Evolutionary conservation across 2,113 vertebrate genomes (phyloP).

Genomic region (Oreamnos americanus): DNA sequence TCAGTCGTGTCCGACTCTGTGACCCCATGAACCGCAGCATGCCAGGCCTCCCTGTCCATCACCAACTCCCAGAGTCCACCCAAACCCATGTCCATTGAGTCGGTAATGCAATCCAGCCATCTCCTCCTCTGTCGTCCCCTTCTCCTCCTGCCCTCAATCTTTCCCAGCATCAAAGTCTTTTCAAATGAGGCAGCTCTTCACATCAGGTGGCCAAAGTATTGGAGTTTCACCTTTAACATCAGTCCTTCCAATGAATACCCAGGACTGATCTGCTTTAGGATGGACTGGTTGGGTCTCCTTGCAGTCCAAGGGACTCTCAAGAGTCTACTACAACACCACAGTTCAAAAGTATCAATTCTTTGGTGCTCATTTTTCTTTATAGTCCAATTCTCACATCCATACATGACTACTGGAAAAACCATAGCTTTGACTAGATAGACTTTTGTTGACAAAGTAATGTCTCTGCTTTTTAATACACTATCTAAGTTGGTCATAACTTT

Average conservation of each 20-base stretch:
- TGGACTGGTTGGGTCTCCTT: neutral
- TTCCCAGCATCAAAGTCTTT: neutral
- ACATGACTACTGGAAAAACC: neutral
- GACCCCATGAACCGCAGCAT: neutral
- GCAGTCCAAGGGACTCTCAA: neutral
- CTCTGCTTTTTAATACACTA: neutral
- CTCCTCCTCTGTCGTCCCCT: neutral
- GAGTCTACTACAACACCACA: neutral
- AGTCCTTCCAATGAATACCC: neutral
- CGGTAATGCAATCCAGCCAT: neutral
- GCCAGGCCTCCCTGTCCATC: neutral
- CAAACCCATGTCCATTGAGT: neutral
- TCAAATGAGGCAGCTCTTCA: neutral
- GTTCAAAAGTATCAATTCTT: neutral
- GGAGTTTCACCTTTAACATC: neutral
- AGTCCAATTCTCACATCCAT: neutral
- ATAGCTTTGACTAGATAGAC: neutral
- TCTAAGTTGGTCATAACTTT: neutral
- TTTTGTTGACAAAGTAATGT: neutral
- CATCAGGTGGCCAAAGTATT: neutral
- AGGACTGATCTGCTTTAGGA: neutral
- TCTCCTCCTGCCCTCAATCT: neutral
- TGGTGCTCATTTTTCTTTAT: neutral
- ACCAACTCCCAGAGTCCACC: neutral
- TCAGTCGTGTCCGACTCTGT: neutral